A percentile compares a stretch with the other conserved stretches of the same genome.
Evolutionary conservation across 1,140 invertebrate genomes (phyloP).

Genomic region (Drosophila sproati): DNA sequence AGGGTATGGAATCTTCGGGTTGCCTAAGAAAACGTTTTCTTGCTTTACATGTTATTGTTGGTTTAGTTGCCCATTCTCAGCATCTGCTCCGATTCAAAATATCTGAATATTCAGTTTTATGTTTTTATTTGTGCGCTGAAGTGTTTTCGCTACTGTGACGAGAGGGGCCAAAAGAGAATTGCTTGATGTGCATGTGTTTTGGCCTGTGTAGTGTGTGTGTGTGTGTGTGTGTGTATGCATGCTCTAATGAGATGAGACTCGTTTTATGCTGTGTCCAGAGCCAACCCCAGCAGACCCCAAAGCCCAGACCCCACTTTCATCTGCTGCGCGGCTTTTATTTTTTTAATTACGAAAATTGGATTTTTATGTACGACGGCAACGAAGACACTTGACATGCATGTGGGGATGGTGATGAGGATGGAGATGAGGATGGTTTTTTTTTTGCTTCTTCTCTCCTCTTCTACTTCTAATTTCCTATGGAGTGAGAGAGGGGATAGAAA

Average conservation of each 20-base stretch:
- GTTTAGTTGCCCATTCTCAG: constrained; percentile 21
- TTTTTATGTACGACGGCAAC: constrained; percentile 68
- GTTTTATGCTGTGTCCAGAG: constrained; percentile 41
- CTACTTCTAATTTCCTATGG: neutral
- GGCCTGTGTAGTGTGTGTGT: neutral
- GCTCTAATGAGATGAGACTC: constrained; percentile 76
- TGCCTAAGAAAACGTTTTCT: too few species aligned
- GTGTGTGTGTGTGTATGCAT: constrained; percentile 28
- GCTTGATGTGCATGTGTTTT: neutral
- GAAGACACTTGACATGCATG: constrained; percentile 78
- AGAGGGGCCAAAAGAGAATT: constrained; percentile 14
- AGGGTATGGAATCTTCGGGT: too few species aligned
- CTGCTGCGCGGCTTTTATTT: constrained; percentile 63
- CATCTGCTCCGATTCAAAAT: constrained; percentile 37
- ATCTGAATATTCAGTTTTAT: constrained; percentile 38
- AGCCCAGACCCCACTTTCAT: constrained; percentile 11
- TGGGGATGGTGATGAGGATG: constrained; percentile 56
- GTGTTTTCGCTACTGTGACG: constrained; percentile 68
- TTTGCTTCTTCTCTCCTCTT: constrained; percentile 7
- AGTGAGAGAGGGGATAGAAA: neutral
- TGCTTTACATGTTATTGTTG: constrained; percentile 6
- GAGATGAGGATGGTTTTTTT: constrained; percentile 51
- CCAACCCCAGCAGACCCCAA: constrained; percentile 28
- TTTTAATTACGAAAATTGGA: constrained; percentile 83
- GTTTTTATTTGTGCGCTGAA: constrained; percentile 41